Percentiles rank a stretch among this genome's conserved stretches.
These are phyloP conservation scores for Platycnemis pennipes DNA, from an alignment of 2,888 invertebrate genomes.

Conservation along the genomic window DNA sequence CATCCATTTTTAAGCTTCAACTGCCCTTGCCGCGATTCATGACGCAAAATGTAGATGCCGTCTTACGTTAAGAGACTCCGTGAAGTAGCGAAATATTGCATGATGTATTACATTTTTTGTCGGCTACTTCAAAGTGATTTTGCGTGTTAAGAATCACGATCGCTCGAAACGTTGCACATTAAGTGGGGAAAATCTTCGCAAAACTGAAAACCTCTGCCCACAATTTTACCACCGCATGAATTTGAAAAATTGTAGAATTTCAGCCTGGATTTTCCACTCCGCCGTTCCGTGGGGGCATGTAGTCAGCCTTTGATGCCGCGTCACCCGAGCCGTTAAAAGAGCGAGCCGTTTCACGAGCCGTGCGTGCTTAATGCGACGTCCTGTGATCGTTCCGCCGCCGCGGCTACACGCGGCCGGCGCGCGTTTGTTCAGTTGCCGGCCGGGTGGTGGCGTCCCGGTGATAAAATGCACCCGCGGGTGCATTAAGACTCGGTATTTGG, in stretches of 20 bases:
- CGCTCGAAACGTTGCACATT: background rate
- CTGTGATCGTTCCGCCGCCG: slow-evolving; percentile 6
- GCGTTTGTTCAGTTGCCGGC: too few species aligned
- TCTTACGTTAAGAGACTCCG: too few species aligned
- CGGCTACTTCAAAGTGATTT: too few species aligned
- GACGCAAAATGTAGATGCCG: too few species aligned
- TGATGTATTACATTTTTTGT: too few species aligned
- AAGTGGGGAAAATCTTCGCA: background rate
- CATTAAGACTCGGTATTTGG: slow-evolving; percentile 24
- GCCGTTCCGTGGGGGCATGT: background rate
- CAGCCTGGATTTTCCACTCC: background rate
- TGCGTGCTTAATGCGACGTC: background rate
- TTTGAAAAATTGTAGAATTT: background rate
- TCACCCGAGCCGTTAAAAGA: background rate
- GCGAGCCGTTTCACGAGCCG: background rate
- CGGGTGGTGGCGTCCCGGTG: background rate
- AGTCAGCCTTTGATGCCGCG: background rate
- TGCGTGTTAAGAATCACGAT: background rate
- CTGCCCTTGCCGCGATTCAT: too few species aligned
- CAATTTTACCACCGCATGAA: background rate
- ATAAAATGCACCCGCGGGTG: slow-evolving; percentile 24
- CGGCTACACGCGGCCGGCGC: too few species aligned
- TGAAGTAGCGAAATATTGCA: too few species aligned
- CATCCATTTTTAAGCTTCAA: too few species aligned
- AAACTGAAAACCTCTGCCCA: background rate